Base-by-base conservation (phyloP, 2,113 vertebrate species). In the Ardeotis arabs region DNA sequence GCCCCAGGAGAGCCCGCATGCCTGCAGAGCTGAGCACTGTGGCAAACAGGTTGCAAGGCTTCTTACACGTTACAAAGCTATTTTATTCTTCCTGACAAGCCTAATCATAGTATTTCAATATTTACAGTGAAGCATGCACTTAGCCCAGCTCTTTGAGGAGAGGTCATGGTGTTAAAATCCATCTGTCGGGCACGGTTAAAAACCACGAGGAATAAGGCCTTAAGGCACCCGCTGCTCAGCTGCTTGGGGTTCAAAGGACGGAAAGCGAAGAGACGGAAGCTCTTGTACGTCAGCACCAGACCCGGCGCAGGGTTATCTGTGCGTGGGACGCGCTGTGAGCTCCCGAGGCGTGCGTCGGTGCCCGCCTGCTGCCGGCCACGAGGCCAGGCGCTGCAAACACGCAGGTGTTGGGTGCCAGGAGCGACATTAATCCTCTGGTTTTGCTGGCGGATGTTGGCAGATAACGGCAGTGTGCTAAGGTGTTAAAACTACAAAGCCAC, bases 151-250 rank as follows among this genome's bases (percentile, higher is more conserved):
- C 92, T 97, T 97, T 92, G 91, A 89, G 60, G 91, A 95, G 77
- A 94, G 98, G 98, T 97, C 97, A 97, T 58, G 25, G 77, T 97
- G 98, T 98, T 98, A 98, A 98, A 96, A 96, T 97, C 97, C 97
- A 97, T 98, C 98, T 98, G 97, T 98, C 97, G 97, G 97, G 97
- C 96, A 97, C 64, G 78, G 96, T 95, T 98, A 95, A 96, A 86
- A 95, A 81, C 27, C 14, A 70, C 69, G 7, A 47, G 56, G 52
- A 78, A 24, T 29, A n/a, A 50, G 17, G 59, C 92, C n/a, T 33
- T 22, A 21, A 60, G 64, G 39, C 35, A 59, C 35, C 41, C 0
- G 3, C 37, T 66, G 41, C 16, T 98, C 97, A 98, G 92, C 89
- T 91, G 93, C 85, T 83, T 28, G 15, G 27, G 59, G 44, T 49